These are phyloP conservation scores for Mus pahari DNA, from an alignment of 2,113 vertebrate species.

Conservation along the genomic window DNA sequence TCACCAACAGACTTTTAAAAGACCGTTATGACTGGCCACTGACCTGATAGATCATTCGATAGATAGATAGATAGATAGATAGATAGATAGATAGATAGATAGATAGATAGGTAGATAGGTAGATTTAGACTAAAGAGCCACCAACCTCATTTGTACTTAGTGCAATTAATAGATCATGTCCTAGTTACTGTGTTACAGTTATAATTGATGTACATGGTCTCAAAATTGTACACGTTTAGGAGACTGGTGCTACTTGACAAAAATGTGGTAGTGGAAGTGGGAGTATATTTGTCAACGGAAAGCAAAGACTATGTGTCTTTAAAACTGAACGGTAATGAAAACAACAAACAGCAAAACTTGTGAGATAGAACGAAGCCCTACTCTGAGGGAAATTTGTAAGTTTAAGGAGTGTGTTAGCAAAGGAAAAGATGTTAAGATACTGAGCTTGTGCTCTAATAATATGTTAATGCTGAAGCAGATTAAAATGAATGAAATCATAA, in stretches of 20 bases:
- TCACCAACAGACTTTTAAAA: neutral
- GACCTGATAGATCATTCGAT: neutral
- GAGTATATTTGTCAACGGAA: neutral
- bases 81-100: too few relatives aligned
- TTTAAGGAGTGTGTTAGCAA: conserved; percentile 38
- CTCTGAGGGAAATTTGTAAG: conserved; percentile 17
- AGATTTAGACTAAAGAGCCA: neutral
- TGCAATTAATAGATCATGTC: neutral
- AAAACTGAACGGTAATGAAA: conserved; percentile 48
- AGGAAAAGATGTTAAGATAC: neutral
- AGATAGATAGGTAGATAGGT: too few relatives aligned
- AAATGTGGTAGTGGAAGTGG: conserved; percentile 36
- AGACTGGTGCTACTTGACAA: conserved; percentile 18
- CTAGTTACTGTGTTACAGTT: neutral
- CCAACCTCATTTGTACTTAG: conserved; percentile 1
- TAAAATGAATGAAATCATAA: conserved; percentile 13
- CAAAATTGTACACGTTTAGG: conserved; percentile 31
- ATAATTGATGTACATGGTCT: neutral
- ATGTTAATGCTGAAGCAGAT: conserved; percentile 36
- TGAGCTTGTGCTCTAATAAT: neutral
- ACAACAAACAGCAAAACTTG: conserved; percentile 13
- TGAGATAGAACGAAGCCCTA: neutral
- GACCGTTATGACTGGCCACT: neutral
- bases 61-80: too few relatives aligned
- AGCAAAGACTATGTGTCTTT: conserved; percentile 14